phyloP scores from a whole-genome alignment of 2,797 vertebrate genomes.

The Caiman crocodilus region DNA sequence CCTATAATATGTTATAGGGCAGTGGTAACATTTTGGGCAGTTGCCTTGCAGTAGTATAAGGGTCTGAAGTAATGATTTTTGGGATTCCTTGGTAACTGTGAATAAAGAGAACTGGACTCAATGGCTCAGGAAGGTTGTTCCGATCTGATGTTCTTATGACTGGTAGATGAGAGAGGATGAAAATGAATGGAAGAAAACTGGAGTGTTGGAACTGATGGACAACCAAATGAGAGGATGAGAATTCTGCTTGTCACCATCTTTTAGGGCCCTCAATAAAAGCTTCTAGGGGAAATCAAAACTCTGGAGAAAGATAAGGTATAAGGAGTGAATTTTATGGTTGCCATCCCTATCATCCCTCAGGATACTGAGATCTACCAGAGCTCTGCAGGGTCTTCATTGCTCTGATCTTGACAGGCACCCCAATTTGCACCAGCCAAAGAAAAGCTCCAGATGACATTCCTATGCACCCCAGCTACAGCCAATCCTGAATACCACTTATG shows the following conservation, averaged over 20 bases:
- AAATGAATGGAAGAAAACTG: background rate
- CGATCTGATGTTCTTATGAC: too few species aligned
- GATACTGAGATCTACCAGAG: background rate
- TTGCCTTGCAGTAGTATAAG: too few species aligned
- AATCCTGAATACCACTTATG: background rate
- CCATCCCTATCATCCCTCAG: background rate
- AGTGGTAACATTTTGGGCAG: too few species aligned
- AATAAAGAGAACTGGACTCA: too few species aligned
- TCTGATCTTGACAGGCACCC: background rate
- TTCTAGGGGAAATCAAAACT: background rate
- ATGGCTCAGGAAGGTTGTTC: too few species aligned
- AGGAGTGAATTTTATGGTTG: background rate
- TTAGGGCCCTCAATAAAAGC: background rate
- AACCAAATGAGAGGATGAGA: background rate
- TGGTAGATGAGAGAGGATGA: background rate
- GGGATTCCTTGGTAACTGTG: too few species aligned
- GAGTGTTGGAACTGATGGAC: fast-evolving
- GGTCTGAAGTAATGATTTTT: too few species aligned
- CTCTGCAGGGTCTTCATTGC: background rate
- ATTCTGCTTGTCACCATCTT: background rate
- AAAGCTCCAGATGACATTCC: fast-evolving
- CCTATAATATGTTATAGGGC: too few species aligned
- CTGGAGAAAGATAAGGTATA: fast-evolving
- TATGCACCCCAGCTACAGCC: background rate
- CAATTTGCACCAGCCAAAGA: fast-evolving